Conservation (phyloP, 2,797 vertebrate genomes). For the Epinephelus awoara region DNA sequence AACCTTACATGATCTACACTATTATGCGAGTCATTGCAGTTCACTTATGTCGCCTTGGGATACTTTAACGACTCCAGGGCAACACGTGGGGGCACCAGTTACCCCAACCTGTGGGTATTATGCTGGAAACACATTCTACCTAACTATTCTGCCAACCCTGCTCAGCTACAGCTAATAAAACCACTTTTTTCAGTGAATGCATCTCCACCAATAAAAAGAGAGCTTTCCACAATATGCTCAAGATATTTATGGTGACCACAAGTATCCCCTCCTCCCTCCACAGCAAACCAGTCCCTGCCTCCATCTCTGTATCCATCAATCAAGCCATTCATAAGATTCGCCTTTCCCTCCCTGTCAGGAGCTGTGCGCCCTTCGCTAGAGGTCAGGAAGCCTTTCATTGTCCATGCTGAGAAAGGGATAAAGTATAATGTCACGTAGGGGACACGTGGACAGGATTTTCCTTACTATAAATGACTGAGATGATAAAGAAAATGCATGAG, state of each 20-base stretch:
- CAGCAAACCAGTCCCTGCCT: constrained; percentile 41
- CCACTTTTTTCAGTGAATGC: constrained; percentile 32
- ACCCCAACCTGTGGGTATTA: constrained; percentile 13
- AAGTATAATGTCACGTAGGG: constrained; percentile 46
- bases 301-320: constrained; percentile 66
- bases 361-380: constrained; percentile 67
- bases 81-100: constrained; percentile 69
- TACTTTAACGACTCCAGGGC: constrained; percentile 34
- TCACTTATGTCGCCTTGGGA: constrained; percentile 34
- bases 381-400: constrained; percentile 63
- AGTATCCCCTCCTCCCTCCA: constrained; percentile 39
- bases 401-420: constrained; percentile 36
- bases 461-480: constrained; percentile 21
- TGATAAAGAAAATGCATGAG: constrained; percentile 36
- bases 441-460: background rate
- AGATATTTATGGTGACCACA: constrained; percentile 48
- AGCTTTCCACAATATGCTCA: constrained; percentile 46
- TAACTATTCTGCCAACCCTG: constrained; percentile 33
- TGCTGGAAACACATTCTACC: constrained; percentile 9
- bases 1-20: constrained; percentile 26
- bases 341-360: constrained; percentile 44
- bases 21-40: constrained; percentile 50
- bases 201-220: constrained; percentile 60
- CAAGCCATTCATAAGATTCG: constrained; percentile 72
- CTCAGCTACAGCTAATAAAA: constrained; percentile 55